A percentile compares a stretch with the other conserved stretches of the same genome.
Conservation (phyloP, 2,797 vertebrate species). For the Clamator glandarius region DNA sequence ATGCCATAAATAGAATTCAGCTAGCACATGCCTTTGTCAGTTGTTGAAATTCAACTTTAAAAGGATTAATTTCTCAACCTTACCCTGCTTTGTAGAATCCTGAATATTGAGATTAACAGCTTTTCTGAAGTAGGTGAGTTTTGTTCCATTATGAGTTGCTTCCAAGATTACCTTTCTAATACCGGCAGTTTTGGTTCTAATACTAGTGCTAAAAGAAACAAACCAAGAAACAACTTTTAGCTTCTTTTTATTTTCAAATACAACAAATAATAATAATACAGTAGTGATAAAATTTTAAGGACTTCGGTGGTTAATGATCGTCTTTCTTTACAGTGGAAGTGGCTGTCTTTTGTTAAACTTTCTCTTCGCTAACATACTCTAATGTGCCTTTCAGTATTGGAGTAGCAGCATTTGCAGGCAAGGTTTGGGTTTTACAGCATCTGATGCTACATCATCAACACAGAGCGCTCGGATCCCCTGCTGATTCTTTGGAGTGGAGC, state of each 20-base stretch:
- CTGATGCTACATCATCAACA: rapidly evolving
- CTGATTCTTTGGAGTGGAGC: not conserved
- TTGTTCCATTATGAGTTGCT: not conserved
- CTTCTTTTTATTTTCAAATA: not conserved
- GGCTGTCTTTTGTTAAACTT: not conserved
- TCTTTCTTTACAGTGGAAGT: not conserved
- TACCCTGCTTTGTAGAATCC: conserved; percentile 18
- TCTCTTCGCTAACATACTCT: rapidly evolving
- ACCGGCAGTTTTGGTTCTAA: not conserved
- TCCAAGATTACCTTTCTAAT: not conserved
- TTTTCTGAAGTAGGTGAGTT: conserved; percentile 1
- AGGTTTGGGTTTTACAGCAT: not conserved
- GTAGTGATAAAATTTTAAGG: not conserved
- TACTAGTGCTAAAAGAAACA: not conserved
- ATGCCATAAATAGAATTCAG: conserved; percentile 51
- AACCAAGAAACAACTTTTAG: not conserved
- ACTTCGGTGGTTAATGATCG: not conserved
- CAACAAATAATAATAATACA: not conserved
- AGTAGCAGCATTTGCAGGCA: not conserved
- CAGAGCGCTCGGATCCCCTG: rapidly evolving
- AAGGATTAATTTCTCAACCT: conserved; percentile 65
- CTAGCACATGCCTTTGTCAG: conserved; percentile 67
- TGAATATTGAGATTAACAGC: conserved; percentile 28
- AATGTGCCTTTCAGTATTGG: not conserved
- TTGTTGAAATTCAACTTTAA: conserved; percentile 70